Evolutionary conservation across 2,113 vertebrate genomes (phyloP), one percentile per base, ranked within the genome.

Genomic region (Marmota monax): DNA sequence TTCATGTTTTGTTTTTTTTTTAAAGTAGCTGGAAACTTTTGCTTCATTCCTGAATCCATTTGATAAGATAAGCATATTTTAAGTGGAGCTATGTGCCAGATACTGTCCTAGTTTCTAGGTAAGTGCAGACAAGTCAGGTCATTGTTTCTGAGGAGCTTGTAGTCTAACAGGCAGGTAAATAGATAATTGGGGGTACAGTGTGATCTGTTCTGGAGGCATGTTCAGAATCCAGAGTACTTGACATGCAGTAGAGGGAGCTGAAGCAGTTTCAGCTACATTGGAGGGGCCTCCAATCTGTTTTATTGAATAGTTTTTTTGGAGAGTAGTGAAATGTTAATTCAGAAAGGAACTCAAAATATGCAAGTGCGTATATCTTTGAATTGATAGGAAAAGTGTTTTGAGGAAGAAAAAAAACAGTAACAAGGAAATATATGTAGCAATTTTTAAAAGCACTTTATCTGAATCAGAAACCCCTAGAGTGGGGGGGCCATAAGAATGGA

Each of bases 261-360:
- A 22, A 90, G 94, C 48, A 74, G 42, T n/a, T 22, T 78, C 22
- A 74, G 42, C 42, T 22, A 69, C 22, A 32, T 51, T n/a, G 18
- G 63, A 32, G n/a, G 83, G 22, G 22, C 25, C 77, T 67, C 56
- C 27, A 53, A 32, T 72, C 69, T 89, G 22, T 88, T 92, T 94
- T 95, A 94, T 92, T 85, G 67, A 88, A 61, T 85, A 63, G 34
- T 83, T 95, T 84, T 84, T 94, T 95, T 93, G 87, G 84, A 86
- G 53, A 93, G 18, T 84, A 67, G 42, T 80, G 48, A 74, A 74
- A 91, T 96, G 32, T 83, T 93, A 73, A 82, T 56, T 29, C 32
- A 93, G 78, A 85, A 96, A 61, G 77, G 61, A 88, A 70, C 25
- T 63, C 58, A 82, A 85, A 95, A 92, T 34, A 17, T 84, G 18